A percentile compares a stretch with the other conserved stretches of the same genome.
phyloP scores from a whole-genome alignment of 2,888 invertebrate genomes.

The Reticulitermes lucifugus region DNA sequence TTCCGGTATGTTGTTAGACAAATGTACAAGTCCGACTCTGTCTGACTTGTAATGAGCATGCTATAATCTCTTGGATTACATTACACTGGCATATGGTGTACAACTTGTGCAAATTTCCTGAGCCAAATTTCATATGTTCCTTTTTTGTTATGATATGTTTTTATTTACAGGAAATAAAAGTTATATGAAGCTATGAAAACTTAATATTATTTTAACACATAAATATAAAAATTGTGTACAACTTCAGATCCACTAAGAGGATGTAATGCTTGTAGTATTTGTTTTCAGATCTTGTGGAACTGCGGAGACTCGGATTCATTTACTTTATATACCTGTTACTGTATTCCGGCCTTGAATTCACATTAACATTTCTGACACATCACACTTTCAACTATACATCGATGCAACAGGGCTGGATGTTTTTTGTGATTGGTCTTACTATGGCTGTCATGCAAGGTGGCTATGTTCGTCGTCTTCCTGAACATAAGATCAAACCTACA shows the following conservation, averaged over 20 bases:
- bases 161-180: too few species aligned
- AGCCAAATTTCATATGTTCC: too few species aligned
- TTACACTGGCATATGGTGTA: too few species aligned
- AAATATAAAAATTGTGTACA: too few species aligned
- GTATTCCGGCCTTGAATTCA: conserved; percentile 97
- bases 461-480: conserved; percentile 83
- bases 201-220: too few species aligned
- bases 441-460: conserved; percentile 95
- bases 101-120: too few species aligned
- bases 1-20: not conserved
- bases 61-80: too few species aligned
- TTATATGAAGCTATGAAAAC: too few species aligned
- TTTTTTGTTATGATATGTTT: too few species aligned
- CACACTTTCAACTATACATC: conserved; percentile 90
- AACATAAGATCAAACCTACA: conserved; percentile 76
- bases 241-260: too few species aligned
- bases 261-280: not conserved
- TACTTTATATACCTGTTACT: conserved; percentile 94
- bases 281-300: conserved; percentile 71
- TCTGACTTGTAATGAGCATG: too few species aligned
- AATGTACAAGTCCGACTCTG: too few species aligned
- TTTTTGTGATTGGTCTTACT: conserved; percentile 89
- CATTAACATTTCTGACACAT: conserved; percentile 95
- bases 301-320: conserved; percentile 77
- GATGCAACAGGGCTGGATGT: conserved; percentile 99